phyloP scores from a whole-genome alignment of 1,140 invertebrate species.

The Pogonomyrmex californicus region DNA sequence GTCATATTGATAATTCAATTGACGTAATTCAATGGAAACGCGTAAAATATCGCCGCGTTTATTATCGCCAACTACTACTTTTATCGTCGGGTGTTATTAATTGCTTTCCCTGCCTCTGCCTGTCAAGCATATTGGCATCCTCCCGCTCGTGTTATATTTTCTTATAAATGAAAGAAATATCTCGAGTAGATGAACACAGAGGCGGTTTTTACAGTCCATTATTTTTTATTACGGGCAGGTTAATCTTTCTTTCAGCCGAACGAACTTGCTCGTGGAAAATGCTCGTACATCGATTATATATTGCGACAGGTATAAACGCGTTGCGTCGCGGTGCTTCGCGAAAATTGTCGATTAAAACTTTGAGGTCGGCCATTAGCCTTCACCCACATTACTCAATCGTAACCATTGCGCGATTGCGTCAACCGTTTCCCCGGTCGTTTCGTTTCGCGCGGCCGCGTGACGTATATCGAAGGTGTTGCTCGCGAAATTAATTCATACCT shows the following conservation, averaged over 20 bases:
- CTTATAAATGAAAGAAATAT: neutral
- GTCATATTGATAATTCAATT: conserved; percentile 6
- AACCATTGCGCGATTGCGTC: conserved; percentile 63
- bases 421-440: conserved; percentile 56
- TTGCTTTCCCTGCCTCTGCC: neutral
- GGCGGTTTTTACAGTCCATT: neutral
- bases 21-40: neutral
- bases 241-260: conserved; percentile 12
- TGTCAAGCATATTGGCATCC: neutral
- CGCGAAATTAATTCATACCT: conserved; percentile 68
- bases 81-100: neutral
- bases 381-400: conserved; percentile 78
- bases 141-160: neutral
- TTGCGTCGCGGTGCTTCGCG: conserved; percentile 67
- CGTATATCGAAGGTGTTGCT: conserved; percentile 61
- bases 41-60: neutral
- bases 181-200: neutral
- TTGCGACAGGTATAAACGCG: neutral
- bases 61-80: neutral
- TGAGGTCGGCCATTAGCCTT: conserved; percentile 82
- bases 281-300: neutral
- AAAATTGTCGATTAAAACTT: conserved; percentile 81
- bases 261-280: conserved; percentile 34
- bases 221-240: neutral
- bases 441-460: conserved; percentile 14